These are phyloP conservation scores for Melinaea menophilus DNA, from an alignment of 2,888 invertebrate species.

Conservation along the genomic window DNA sequence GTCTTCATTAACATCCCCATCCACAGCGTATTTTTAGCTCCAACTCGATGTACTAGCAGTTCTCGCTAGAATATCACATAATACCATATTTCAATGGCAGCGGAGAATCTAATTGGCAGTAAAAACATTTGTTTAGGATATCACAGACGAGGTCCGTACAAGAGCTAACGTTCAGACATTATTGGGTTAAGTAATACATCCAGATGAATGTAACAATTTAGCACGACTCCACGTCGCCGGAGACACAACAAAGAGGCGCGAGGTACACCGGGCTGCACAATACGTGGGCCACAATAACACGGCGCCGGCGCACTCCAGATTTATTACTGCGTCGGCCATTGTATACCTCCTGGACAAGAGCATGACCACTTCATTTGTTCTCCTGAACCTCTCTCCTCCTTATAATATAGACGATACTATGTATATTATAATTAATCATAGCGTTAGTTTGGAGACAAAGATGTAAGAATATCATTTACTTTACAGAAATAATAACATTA, in stretches of 20 bases:
- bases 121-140: no score
- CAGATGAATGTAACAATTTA: constrained; percentile 50
- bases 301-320: constrained; percentile 45
- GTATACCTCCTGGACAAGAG: constrained; percentile 33
- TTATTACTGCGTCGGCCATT: constrained; percentile 46
- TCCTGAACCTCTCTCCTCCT: constrained; percentile 33
- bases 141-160: constrained; percentile 23
- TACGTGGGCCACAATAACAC: constrained; percentile 36
- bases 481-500: no score
- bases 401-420: constrained; percentile 35
- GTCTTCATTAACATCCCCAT: constrained; percentile 53
- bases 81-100: constrained; percentile 65
- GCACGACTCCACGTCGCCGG: constrained; percentile 40
- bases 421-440: neutral
- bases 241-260: constrained; percentile 51
- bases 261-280: constrained; percentile 48
- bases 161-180: constrained; percentile 34
- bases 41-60: constrained; percentile 46
- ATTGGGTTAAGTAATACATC: constrained; percentile 47
- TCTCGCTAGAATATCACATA: constrained; percentile 52
- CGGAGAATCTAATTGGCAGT: constrained; percentile 57
- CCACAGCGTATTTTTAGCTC: constrained; percentile 54
- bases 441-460: neutral
- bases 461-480: no score
- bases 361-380: constrained; percentile 50